Evolutionary conservation across 2,888 invertebrate genomes (phyloP).

Genomic region (Heliconius hortense): DNA sequence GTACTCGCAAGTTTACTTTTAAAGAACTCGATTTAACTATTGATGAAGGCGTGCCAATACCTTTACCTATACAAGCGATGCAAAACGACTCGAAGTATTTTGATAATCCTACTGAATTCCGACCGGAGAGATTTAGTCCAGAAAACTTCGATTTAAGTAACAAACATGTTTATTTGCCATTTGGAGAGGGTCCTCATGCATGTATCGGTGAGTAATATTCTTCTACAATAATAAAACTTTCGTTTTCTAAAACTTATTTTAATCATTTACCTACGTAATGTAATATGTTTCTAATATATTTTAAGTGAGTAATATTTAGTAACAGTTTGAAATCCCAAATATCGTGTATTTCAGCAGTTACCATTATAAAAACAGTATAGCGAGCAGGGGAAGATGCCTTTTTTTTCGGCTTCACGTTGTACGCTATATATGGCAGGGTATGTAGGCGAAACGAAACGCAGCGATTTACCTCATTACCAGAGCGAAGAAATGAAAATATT

Average conservation of each 20-base stretch:
- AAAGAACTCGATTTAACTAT: slow-evolving; percentile 2
- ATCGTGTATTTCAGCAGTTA: no score
- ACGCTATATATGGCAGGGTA: no score
- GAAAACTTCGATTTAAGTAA: slow-evolving; percentile 48
- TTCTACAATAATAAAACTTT: no score
- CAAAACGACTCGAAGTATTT: slow-evolving; percentile 1
- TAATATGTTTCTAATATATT: not conserved
- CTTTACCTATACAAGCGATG: not conserved
- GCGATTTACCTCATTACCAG: no score
- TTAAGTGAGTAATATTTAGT: no score
- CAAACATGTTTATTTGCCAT: slow-evolving; percentile 61
- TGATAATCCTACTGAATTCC: slow-evolving; percentile 54
- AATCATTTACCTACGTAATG: not conserved
- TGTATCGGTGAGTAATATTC: slow-evolving; percentile 63
- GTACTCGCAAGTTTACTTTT: slow-evolving; percentile 5
- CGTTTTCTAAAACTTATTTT: no score
- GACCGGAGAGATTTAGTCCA: slow-evolving; percentile 60
- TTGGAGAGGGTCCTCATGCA: slow-evolving; percentile 63
- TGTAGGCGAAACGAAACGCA: no score
- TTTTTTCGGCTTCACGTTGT: no score
- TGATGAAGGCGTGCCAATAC: slow-evolving; percentile 1
- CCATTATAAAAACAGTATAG: no score
- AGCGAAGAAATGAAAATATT: no score
- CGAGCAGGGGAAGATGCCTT: no score
- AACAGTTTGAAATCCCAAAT: no score